Evolutionary conservation across 1,140 invertebrate species (phyloP).

Genomic region (Aphaenogaster rudis): DNA sequence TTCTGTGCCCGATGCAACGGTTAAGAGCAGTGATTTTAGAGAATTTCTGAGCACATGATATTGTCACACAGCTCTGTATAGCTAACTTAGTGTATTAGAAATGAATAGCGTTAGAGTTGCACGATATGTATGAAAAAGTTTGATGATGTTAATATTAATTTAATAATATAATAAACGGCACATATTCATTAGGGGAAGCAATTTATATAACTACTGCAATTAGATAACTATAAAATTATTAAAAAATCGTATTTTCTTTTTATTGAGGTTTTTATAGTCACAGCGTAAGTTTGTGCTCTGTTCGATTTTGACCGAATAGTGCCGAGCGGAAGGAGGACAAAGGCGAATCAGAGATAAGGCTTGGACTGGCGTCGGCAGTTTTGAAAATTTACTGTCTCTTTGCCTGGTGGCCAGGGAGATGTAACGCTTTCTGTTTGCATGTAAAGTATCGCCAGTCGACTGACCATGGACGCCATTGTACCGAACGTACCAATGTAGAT

Average conservation of each 20-base stretch:
- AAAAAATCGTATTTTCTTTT: neutral
- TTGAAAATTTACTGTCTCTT: slow-evolving; percentile 75
- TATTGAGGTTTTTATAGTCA: slow-evolving; percentile 12
- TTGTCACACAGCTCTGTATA: slow-evolving; percentile 61
- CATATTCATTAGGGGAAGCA: neutral
- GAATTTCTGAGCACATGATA: slow-evolving; percentile 34
- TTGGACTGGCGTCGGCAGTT: slow-evolving; percentile 67
- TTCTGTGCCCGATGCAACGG: slow-evolving; percentile 33
- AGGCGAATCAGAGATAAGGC: slow-evolving; percentile 66
- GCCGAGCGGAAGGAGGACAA: slow-evolving; percentile 36
- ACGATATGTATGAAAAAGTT: neutral
- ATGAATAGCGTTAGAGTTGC: neutral
- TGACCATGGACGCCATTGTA: slow-evolving; percentile 71
- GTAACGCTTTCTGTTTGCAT: slow-evolving; percentile 78
- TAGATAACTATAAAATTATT: neutral
- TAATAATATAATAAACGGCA: neutral
- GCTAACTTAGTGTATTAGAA: slow-evolving; percentile 10
- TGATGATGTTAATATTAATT: slow-evolving; percentile 4
- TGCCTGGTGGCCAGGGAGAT: slow-evolving; percentile 54
- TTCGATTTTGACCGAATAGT: neutral
- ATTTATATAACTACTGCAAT: neutral
- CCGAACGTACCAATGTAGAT: slow-evolving; percentile 64
- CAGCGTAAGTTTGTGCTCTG: neutral
- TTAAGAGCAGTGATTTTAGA: slow-evolving; percentile 17
- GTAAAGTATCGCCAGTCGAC: slow-evolving; percentile 77